Conservation (phyloP, 2,113 vertebrate genomes). For the Thunnus maccoyii region DNA sequence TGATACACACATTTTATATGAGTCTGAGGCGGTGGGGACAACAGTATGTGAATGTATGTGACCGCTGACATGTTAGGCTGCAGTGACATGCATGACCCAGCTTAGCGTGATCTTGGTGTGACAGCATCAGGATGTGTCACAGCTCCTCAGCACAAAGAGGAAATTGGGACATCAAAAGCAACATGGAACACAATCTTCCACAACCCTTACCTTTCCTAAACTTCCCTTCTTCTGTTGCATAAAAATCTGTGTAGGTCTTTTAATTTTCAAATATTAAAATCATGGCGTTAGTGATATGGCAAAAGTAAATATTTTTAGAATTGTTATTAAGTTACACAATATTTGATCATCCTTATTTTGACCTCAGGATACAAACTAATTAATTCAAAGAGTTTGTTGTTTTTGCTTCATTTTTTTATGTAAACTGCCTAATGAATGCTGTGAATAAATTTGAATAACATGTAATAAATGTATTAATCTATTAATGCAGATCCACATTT, state of each 20-base stretch:
- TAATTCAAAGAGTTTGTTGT: not conserved
- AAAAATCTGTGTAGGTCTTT: not conserved
- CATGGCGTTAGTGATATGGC: too few relatives aligned
- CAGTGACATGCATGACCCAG: slow-evolving; percentile 64
- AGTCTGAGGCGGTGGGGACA: slow-evolving; percentile 22
- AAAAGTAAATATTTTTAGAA: too few relatives aligned
- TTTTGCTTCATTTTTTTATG: not conserved
- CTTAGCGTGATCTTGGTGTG: slow-evolving; percentile 48
- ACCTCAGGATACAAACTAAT: not conserved
- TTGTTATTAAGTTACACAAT: not conserved
- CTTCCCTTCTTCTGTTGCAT: not conserved
- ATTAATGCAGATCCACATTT: not conserved
- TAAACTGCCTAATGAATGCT: not conserved
- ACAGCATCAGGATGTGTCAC: slow-evolving; percentile 25
- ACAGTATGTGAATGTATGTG: slow-evolving; percentile 30
- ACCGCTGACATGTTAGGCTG: slow-evolving; percentile 37
- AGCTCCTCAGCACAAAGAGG: not conserved
- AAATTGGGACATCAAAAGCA: slow-evolving; percentile 45
- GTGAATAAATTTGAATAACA: too few relatives aligned
- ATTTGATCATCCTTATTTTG: not conserved
- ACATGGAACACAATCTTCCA: slow-evolving; percentile 25
- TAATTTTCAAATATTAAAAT: not conserved
- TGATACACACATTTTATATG: slow-evolving; percentile 59
- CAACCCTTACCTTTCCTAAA: not conserved
- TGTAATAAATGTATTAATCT: not conserved